phyloP scores from a whole-genome alignment of 1,140 invertebrate genomes.

The Schlechtendalia chinensis region DNA sequence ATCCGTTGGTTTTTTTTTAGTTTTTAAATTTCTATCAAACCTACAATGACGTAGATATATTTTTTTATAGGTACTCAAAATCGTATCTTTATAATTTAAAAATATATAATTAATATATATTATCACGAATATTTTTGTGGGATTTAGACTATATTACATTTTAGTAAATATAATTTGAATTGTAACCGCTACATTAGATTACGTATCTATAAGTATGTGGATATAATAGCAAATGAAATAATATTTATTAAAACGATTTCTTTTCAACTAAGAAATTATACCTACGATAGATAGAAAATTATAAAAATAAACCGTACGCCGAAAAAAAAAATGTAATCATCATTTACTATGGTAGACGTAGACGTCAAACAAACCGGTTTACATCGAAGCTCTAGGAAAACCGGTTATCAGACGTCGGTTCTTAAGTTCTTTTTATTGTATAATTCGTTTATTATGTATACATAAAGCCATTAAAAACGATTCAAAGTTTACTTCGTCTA shows the following conservation, averaged over 20 bases:
- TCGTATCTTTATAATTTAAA: not conserved
- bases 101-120: not conserved
- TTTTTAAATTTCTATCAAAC: not conserved
- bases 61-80: not conserved
- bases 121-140: not conserved
- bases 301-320: not conserved
- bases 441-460: slow-evolving; percentile 8
- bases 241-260: not conserved
- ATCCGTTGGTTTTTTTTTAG: not conserved
- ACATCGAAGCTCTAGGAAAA: not conserved
- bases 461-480: no score
- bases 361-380: slow-evolving; percentile 15
- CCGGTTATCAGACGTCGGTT: not conserved
- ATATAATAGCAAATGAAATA: not conserved
- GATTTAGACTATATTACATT: not conserved
- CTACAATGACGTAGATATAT: not conserved
- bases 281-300: not conserved
- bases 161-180: not conserved
- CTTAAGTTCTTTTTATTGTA: slow-evolving; percentile 7
- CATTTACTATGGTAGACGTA: not conserved
- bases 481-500: not conserved
- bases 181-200: not conserved
- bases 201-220: no score
- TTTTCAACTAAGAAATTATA: not conserved
- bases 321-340: slow-evolving; percentile 14